Evolutionary conservation across 2,113 vertebrate genomes (phyloP).

Genomic region (Micronycteris hirsuta): DNA sequence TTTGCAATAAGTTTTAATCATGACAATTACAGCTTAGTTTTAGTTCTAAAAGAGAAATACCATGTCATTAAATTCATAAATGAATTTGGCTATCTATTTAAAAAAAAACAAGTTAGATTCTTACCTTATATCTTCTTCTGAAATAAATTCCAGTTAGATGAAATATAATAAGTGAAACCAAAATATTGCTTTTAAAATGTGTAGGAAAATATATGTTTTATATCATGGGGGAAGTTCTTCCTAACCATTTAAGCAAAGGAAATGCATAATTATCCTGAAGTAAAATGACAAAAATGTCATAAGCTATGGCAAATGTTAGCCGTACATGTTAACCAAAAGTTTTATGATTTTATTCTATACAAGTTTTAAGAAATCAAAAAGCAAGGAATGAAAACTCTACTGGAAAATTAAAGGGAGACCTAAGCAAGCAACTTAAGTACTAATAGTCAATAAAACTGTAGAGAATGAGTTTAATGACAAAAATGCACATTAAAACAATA

Average conservation of each 20-base stretch:
- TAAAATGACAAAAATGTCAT: not conserved
- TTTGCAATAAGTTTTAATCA: not conserved
- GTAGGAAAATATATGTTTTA: not conserved
- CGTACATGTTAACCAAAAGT: not conserved
- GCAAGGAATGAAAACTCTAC: not conserved
- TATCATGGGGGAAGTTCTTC: not conserved
- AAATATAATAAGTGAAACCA: constrained; percentile 4
- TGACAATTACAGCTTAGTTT: not conserved
- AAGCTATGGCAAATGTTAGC: not conserved
- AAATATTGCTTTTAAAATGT: not conserved
- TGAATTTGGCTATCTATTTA: not conserved
- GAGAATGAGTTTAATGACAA: not conserved
- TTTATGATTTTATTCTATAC: not conserved
- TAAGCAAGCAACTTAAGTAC: not conserved
- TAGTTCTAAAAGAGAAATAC: not conserved
- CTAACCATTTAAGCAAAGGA: not conserved
- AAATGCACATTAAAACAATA: constrained; percentile 11
- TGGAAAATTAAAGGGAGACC: not conserved
- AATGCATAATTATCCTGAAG: not conserved
- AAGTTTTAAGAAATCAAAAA: not conserved
- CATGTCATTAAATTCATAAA: not conserved
- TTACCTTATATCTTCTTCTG: not conserved
- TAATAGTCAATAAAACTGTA: not conserved
- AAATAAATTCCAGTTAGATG: not conserved
- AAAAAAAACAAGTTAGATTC: not conserved